Evolutionary conservation across 2,888 invertebrate species (phyloP).

Genomic region (Strigamia transsilvanica): DNA sequence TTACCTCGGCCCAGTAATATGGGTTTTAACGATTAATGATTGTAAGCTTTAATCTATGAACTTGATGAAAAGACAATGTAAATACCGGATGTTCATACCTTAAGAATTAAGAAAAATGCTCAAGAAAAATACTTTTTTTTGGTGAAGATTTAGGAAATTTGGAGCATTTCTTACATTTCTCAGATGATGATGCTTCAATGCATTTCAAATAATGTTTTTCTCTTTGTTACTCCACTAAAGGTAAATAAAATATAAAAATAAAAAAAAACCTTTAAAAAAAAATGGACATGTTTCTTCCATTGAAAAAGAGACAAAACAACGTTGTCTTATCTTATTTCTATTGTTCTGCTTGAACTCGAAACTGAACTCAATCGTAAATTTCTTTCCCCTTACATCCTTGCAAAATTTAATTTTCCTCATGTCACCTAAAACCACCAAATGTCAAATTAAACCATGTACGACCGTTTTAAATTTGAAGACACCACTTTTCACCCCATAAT

Average conservation of each 20-base stretch:
- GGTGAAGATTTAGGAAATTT: too few species aligned
- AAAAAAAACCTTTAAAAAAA: too few species aligned
- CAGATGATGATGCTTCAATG: too few species aligned
- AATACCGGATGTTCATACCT: neutral
- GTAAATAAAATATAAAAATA: too few species aligned
- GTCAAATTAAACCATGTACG: neutral
- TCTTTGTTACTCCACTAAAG: too few species aligned
- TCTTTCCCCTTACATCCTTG: neutral
- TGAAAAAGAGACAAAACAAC: neutral
- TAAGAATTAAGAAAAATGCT: too few species aligned
- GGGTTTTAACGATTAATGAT: conserved; percentile 2
- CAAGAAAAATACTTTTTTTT: too few species aligned
- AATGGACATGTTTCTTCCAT: too few species aligned
- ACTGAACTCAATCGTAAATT: conserved; percentile 1
- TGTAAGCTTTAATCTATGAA: neutral
- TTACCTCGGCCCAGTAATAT: neutral
- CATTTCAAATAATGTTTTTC: too few species aligned
- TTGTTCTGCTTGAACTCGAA: neutral
- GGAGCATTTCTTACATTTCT: too few species aligned
- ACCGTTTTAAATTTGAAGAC: neutral
- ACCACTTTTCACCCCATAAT: conserved; percentile 7
- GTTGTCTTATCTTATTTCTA: conserved; percentile 1
- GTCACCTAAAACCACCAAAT: conserved; percentile 17
- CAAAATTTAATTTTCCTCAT: conserved; percentile 12
- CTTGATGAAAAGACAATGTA: neutral